These are phyloP conservation scores for Drosophila lowei DNA, from an alignment of 1,140 invertebrate species.

Conservation along the genomic window DNA sequence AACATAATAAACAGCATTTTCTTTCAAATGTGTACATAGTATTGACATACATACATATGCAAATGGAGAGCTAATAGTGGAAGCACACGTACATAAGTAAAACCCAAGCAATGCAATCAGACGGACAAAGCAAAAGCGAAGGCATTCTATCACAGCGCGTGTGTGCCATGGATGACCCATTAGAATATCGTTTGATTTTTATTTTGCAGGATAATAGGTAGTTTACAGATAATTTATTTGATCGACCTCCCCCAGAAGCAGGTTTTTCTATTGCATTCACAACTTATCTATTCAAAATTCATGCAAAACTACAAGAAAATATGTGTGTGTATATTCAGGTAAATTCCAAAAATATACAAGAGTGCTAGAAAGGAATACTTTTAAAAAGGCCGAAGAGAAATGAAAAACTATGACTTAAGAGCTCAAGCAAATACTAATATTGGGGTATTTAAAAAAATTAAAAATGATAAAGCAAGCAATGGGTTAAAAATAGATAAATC, in stretches of 20 bases:
- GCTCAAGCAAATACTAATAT: too few relatives aligned
- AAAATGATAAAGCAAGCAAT: too few relatives aligned
- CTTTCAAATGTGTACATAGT: conserved; percentile 5
- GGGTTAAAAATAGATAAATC: too few relatives aligned
- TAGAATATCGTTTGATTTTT: neutral
- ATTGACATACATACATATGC: neutral
- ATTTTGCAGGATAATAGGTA: neutral
- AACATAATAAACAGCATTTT: conserved; percentile 14
- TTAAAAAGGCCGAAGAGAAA: too few relatives aligned
- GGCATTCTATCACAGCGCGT: conserved; percentile 5
- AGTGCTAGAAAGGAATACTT: too few relatives aligned
- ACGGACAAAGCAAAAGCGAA: conserved; percentile 14
- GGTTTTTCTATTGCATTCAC: neutral
- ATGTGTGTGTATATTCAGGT: too few relatives aligned
- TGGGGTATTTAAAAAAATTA: too few relatives aligned
- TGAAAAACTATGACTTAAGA: too few relatives aligned
- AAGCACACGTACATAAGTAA: neutral
- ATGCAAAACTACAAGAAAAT: neutral
- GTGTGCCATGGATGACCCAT: neutral
- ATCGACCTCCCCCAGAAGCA: neutral
- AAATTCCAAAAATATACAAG: too few relatives aligned
- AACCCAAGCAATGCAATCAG: conserved; percentile 1
- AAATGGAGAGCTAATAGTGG: neutral
- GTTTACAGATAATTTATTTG: neutral
- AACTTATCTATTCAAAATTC: neutral